Evolutionary conservation across 2,113 vertebrate species (phyloP).

Genomic region (Chamaea fasciata): DNA sequence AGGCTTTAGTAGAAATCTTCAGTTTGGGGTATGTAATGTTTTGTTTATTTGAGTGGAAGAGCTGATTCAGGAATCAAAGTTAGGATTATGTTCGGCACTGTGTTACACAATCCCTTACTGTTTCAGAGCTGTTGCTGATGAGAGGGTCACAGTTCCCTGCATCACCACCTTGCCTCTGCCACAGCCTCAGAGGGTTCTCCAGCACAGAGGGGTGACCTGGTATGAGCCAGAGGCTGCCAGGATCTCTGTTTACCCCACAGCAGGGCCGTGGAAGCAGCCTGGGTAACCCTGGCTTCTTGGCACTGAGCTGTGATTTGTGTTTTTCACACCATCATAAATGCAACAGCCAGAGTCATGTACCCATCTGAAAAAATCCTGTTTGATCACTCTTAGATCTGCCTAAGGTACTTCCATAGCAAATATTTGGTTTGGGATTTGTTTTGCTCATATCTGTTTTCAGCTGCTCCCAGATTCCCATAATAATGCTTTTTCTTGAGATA

Average conservation of each 20-base stretch:
- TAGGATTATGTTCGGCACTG: fast-evolving
- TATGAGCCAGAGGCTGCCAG: background rate
- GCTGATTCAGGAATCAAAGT: background rate
- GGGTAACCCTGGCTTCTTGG: background rate
- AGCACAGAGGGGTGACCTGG: background rate
- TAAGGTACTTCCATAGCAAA: background rate
- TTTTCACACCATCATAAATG: background rate
- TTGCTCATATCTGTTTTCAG: background rate
- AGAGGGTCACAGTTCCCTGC: background rate
- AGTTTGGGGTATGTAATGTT: background rate
- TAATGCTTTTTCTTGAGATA: background rate
- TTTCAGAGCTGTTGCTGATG: background rate
- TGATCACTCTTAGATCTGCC: background rate
- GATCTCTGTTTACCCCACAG: fast-evolving
- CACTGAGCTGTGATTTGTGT: background rate
- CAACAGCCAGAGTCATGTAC: background rate
- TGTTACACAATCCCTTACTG: background rate
- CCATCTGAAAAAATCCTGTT: background rate
- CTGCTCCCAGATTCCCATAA: background rate
- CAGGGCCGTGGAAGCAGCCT: background rate
- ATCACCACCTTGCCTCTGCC: background rate
- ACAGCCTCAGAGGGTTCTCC: background rate
- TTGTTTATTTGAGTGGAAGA: background rate
- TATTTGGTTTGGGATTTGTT: background rate
- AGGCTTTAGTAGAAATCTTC: background rate